These are phyloP conservation scores for Aepyceros melampus DNA, from an alignment of 2,113 vertebrate genomes.

Conservation along the genomic window DNA sequence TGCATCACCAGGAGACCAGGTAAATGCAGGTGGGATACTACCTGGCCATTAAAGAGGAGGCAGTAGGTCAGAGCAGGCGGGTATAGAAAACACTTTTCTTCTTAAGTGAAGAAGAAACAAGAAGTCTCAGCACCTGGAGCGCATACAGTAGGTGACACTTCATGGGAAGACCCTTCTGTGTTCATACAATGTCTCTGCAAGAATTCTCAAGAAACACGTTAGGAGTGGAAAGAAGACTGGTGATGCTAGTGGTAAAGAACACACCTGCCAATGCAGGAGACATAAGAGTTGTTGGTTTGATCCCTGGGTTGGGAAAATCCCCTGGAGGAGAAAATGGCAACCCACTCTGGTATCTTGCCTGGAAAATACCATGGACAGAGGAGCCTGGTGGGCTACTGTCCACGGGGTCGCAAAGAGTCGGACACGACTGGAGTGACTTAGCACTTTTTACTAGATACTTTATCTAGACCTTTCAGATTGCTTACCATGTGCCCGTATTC, in stretches of 20 bases:
- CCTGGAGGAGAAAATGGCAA: neutral
- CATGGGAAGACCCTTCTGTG: neutral
- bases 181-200: neutral
- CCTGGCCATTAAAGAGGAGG: neutral
- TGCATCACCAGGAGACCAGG: neutral
- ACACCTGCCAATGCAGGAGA: neutral
- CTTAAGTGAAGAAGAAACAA: neutral
- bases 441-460: neutral
- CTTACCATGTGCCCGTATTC: neutral
- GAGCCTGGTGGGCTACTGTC: neutral
- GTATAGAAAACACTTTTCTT: neutral
- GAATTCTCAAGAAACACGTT: neutral
- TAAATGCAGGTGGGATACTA: neutral
- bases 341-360: neutral
- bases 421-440: neutral
- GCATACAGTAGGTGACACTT: neutral
- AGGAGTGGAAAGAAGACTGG: neutral
- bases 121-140: neutral
- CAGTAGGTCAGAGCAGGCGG: neutral
- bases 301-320: neutral
- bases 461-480: neutral
- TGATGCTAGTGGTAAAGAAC: neutral
- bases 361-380: neutral
- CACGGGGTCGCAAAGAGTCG: fast-evolving
- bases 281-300: neutral